A percentile compares a stretch with the other conserved stretches of the same genome.
These are phyloP conservation scores for Rugalucina vietnamica DNA, from an alignment of 2,888 invertebrate species.

Conservation along the genomic window DNA sequence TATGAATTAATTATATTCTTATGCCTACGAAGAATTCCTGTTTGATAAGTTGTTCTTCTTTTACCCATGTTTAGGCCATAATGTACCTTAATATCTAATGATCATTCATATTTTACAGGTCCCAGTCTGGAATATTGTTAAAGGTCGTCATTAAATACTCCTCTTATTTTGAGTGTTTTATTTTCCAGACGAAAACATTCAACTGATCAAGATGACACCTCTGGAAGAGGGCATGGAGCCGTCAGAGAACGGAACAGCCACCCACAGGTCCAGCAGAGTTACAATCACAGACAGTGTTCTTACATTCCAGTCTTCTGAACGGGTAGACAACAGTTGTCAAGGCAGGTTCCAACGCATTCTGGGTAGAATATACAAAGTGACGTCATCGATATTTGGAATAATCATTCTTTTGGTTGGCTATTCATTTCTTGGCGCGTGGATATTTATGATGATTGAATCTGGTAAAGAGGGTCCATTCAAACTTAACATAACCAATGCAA, in stretches of 20 bases:
- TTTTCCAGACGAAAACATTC: constrained; percentile 44
- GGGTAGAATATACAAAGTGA: constrained; percentile 44
- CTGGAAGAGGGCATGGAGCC: constrained; percentile 30
- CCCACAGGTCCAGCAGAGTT: background rate
- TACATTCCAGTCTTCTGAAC: constrained; percentile 27
- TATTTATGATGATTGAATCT: constrained; percentile 93
- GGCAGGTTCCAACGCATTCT: constrained; percentile 46
- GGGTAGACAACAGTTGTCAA: constrained; percentile 41
- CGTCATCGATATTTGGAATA: constrained; percentile 87
- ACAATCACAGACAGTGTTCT: constrained; percentile 16
- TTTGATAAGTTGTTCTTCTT: background rate
- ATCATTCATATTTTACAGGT: background rate
- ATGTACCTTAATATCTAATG: background rate
- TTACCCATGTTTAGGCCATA: background rate
- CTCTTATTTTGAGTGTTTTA: background rate
- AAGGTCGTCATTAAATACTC: background rate
- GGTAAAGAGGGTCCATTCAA: constrained; percentile 90
- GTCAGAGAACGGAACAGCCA: background rate
- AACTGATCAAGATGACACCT: constrained; percentile 46
- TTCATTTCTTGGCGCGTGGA: constrained; percentile 91
- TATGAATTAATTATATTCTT: too few species aligned
- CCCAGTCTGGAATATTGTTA: background rate
- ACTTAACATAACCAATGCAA: constrained; percentile 91
- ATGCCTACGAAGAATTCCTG: background rate
- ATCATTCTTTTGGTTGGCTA: constrained; percentile 91